Evolutionary conservation across 2,888 invertebrate species (phyloP).

Genomic region (Calameuta idolon): DNA sequence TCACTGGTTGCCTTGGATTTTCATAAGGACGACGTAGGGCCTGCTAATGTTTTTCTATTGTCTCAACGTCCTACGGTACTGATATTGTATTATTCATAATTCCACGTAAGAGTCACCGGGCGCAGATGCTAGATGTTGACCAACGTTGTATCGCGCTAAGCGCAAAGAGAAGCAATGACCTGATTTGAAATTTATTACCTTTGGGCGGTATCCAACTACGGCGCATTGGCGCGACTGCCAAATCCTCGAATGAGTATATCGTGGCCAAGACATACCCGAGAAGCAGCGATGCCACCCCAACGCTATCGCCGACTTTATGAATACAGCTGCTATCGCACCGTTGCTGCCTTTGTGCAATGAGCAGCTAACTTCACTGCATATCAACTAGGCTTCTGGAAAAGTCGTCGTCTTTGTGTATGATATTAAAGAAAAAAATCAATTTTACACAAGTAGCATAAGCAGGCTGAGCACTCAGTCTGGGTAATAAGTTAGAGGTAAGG

Average conservation of each 20-base stretch:
- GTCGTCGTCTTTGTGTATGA: not conserved
- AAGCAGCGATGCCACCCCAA: not conserved
- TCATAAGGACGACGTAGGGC: not conserved
- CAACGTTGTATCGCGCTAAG: conserved; percentile 26
- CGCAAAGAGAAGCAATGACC: conserved; percentile 51
- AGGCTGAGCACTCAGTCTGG: not conserved
- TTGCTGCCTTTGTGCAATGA: not conserved
- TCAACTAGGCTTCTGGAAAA: not conserved
- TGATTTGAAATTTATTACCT: conserved; percentile 55
- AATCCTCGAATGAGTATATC: conserved; percentile 19
- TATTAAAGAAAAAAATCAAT: not conserved
- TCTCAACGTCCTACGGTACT: not conserved
- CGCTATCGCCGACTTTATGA: not conserved
- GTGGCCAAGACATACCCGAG: not conserved
- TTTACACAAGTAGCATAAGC: not conserved
- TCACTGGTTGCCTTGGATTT: not conserved
- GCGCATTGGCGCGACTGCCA: conserved; percentile 40
- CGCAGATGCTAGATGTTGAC: not conserved
- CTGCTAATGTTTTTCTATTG: not conserved
- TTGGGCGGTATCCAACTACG: conserved; percentile 51
- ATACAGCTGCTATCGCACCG: not conserved
- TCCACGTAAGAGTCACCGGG: not conserved
- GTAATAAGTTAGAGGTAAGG: not conserved
- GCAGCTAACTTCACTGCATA: not conserved
- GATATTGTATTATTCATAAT: not conserved